Evolutionary conservation across 2,113 vertebrate genomes (phyloP).

Genomic region (Mus spicilegus): DNA sequence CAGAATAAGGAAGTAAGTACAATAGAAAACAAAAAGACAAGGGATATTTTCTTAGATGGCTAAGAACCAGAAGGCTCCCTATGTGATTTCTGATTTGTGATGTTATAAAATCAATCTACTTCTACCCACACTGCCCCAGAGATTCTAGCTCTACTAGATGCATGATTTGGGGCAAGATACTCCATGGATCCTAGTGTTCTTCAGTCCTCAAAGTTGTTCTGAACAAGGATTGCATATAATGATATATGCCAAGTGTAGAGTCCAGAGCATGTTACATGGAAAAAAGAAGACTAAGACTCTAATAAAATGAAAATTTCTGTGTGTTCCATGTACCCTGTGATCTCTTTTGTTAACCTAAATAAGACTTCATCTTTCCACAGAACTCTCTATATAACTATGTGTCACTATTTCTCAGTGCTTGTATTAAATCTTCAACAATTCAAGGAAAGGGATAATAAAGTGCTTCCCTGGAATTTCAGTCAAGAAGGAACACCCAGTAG

Average conservation of each 20-base stretch:
- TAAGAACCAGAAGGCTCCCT: neutral
- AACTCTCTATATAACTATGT: neutral
- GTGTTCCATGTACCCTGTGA: neutral
- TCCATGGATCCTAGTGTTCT: neutral
- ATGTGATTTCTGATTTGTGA: neutral
- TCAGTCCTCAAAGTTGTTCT: neutral
- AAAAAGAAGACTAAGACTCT: neutral
- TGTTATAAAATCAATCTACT: neutral
- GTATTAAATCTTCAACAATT: neutral
- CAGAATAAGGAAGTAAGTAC: neutral
- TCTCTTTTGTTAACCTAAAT: neutral
- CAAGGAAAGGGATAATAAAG: neutral
- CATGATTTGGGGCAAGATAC: neutral
- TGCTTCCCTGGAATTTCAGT: neutral
- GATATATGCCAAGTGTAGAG: neutral
- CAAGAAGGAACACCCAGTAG: neutral
- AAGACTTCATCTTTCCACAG: neutral
- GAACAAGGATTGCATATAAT: neutral
- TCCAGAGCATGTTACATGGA: neutral
- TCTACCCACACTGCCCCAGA: neutral
- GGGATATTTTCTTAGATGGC: neutral
- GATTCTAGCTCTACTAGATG: neutral
- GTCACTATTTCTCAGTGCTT: neutral
- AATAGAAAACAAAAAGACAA: constrained; percentile 30
- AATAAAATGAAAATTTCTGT: neutral